These are phyloP conservation scores for Geopemphigus sp. DNA, from an alignment of 1,140 invertebrate species.

Conservation along the genomic window DNA sequence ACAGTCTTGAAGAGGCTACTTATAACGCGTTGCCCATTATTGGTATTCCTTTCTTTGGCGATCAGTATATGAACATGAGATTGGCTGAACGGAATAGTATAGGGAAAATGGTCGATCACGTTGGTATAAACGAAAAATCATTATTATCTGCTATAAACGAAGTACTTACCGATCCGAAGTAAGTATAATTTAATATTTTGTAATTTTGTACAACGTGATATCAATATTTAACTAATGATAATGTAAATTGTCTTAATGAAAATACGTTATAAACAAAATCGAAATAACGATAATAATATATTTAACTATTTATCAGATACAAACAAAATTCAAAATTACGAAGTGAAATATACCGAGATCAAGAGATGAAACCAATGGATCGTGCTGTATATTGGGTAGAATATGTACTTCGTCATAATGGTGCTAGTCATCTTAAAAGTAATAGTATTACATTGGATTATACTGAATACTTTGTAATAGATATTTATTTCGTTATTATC, in stretches of 20 bases:
- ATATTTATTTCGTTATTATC: conserved; percentile 55
- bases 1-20: conserved; percentile 58
- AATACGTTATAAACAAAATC: background rate
- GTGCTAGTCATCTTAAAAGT: conserved; percentile 59
- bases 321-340: conserved; percentile 57
- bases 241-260: background rate
- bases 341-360: conserved; percentile 65
- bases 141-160: conserved; percentile 7
- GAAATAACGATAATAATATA: background rate
- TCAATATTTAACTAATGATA: too few relatives aligned
- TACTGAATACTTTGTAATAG: conserved; percentile 59
- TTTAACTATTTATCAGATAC: conserved; percentile 56
- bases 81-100: conserved; percentile 56
- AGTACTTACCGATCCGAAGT: conserved; percentile 14
- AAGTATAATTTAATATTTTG: background rate
- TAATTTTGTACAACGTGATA: background rate
- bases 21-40: conserved; percentile 58
- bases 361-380: conserved; percentile 63
- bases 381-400: conserved; percentile 70
- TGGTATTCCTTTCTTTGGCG: conserved; percentile 64
- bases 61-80: conserved; percentile 60
- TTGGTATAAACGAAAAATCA: conserved; percentile 25
- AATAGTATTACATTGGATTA: conserved; percentile 57
- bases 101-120: conserved; percentile 51
- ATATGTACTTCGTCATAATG: conserved; percentile 64